phyloP scores from a whole-genome alignment of 2,888 invertebrate species.

The Andricus quercusramuli region DNA sequence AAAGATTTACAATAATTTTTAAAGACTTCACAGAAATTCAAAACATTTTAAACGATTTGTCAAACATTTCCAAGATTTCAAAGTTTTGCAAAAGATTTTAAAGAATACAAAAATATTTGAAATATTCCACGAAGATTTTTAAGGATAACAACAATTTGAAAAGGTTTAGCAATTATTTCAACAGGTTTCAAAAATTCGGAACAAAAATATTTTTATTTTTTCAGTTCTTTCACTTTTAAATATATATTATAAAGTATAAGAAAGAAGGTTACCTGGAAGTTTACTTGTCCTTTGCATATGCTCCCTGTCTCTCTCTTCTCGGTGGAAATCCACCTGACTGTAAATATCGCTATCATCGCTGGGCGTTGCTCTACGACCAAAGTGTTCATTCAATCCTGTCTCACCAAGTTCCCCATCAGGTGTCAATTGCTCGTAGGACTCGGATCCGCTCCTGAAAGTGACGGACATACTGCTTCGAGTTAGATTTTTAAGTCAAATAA shows the following conservation, averaged over 20 bases:
- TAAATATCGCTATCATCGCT: constrained; percentile 86
- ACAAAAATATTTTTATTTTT: neutral
- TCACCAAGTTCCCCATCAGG: constrained; percentile 78
- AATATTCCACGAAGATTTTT: no score
- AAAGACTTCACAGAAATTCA: no score
- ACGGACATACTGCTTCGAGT: constrained; percentile 78
- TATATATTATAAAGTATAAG: neutral
- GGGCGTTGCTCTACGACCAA: constrained; percentile 78
- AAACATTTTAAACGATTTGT: no score
- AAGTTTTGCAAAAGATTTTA: no score
- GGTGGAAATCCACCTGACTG: constrained; percentile 83
- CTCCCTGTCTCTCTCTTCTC: constrained; percentile 79
- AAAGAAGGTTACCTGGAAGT: constrained; percentile 67
- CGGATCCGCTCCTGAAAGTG: constrained; percentile 79
- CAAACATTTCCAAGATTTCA: no score
- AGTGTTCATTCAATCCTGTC: constrained; percentile 73
- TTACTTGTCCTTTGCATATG: constrained; percentile 71
- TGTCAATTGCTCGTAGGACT: constrained; percentile 82
- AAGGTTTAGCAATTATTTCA: no score
- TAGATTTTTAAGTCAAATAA: constrained; percentile 67
- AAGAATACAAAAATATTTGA: no score
- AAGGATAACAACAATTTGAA: no score
- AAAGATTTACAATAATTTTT: no score
- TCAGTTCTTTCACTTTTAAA: neutral
- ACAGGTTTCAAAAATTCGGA: no score